These are phyloP conservation scores for Bolinopsis microptera DNA, from an alignment of 37 sponge, comb jelly and placozoan genomes.

Conservation along the genomic window DNA sequence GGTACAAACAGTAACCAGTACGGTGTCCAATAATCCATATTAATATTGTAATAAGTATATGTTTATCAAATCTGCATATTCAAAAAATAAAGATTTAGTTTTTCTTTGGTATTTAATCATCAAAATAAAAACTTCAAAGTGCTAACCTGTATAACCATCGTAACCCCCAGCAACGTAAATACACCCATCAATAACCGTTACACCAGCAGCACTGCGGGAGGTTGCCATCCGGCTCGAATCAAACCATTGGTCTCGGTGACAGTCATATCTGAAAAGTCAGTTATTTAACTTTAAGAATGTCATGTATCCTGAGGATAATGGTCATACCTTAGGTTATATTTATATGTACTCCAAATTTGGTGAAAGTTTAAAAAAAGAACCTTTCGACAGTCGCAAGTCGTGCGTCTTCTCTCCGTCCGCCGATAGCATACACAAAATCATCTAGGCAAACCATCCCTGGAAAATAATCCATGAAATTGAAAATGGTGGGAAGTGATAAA, in stretches of 20 bases:
- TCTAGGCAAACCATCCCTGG: conserved; percentile 61
- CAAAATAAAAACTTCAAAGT: background rate
- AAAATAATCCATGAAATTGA: background rate
- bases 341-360: too few species aligned
- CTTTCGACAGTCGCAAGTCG: conserved; percentile 40
- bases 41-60: too few species aligned
- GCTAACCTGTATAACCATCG: conserved; percentile 50
- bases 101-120: too few species aligned
- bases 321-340: background rate
- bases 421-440: conserved; percentile 60
- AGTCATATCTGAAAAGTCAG: conserved; percentile 37
- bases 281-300: background rate
- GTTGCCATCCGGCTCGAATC: background rate
- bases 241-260: conserved; percentile 51
- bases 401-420: conserved; percentile 55
- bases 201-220: conserved; percentile 45
- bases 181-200: conserved; percentile 39
- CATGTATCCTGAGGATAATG: background rate
- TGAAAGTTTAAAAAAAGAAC: background rate
- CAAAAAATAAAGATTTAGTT: too few species aligned
- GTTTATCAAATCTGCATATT: too few species aligned
- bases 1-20: too few species aligned
- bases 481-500: background rate
- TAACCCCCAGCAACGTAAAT: conserved; percentile 54
- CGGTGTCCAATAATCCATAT: too few species aligned